phyloP scores from a whole-genome alignment of 2,888 invertebrate genomes.

The Drosophila demipolita region DNA sequence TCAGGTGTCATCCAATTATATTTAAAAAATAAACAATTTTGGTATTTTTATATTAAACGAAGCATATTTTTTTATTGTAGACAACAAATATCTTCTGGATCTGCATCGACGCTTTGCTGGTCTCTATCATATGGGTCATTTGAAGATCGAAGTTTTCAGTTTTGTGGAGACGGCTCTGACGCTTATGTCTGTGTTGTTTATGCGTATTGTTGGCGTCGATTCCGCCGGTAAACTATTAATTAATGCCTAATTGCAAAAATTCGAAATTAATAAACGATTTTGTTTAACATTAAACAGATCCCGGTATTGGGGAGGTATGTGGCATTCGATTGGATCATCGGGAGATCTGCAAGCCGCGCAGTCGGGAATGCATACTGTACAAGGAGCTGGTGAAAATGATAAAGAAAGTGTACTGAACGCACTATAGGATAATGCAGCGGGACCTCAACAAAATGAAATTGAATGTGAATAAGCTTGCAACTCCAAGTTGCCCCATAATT shows the following conservation, averaged over 20 bases:
- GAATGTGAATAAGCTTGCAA: conserved; percentile 64
- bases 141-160: conserved; percentile 88
- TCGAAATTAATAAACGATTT: background rate
- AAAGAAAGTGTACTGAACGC: conserved; percentile 83
- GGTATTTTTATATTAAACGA: background rate
- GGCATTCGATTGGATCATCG: conserved; percentile 92
- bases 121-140: conserved; percentile 86
- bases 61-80: conserved; percentile 83
- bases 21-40: too few species aligned
- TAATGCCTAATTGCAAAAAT: background rate
- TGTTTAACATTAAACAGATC: conserved; percentile 86
- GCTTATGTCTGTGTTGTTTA: conserved; percentile 90
- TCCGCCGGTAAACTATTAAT: conserved; percentile 88
- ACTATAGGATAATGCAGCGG: conserved; percentile 13
- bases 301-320: conserved; percentile 91
- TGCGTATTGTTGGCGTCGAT: conserved; percentile 91
- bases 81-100: conserved; percentile 89
- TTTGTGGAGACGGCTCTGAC: conserved; percentile 92
- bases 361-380: conserved; percentile 89
- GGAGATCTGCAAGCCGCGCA: conserved; percentile 94
- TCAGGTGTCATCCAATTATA: background rate
- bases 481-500: conserved; percentile 54
- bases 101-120: conserved; percentile 88
- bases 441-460: conserved; percentile 61
- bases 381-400: conserved; percentile 89